Evolutionary conservation across 2,888 invertebrate species (phyloP), one percentile per base, ranked within the genome.

Genomic region (Pyrrhia umbra): DNA sequence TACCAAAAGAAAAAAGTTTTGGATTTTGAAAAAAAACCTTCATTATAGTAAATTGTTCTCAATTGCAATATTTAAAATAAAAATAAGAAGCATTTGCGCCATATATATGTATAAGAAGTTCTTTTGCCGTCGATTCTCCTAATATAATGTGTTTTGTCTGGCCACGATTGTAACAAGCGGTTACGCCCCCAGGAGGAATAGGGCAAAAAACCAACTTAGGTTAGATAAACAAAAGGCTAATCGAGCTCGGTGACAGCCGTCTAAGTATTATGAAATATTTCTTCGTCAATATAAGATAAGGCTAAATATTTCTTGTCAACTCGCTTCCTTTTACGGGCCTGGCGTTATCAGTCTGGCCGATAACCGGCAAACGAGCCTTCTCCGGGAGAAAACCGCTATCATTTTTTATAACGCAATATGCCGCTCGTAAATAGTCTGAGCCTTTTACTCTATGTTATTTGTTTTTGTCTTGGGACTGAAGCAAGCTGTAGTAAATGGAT

Each of bases 401-500:
- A 90, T 89, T 90, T 90, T 90, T 91, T 90, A 91, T 86, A 90
- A 86, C 89, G 88, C 87, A 89, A 90, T 89, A 90, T 88, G 89
- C 86, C 82, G 80, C 77, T 87, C 87, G 87, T 88, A 90, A 89
- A 89, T 88, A 85, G 84, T 82, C 81, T 81, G 79, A 78, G 81
- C 85, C 81, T 78, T 78, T 83, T 81, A 79, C 82, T 82, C 76
- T 75, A 77, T 73, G 80, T 83, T 85, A 84, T 87, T 85, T 82
- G 83, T 85, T 85, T 84, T 86, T 87, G 86, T 88, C 81, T 86
- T 81, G 77, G 73, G 73, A 73, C 68, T 59, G 69, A 73, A 74
- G 74, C 68, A 66, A 76, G 58, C 70, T 73, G 65, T 81, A 75
- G 75, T 70, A 66, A 80, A 80, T 80, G 60, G 71, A 65, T 80